Evolutionary conservation across 2,888 invertebrate genomes (phyloP).

Genomic region (Drosophila seclusa): DNA sequence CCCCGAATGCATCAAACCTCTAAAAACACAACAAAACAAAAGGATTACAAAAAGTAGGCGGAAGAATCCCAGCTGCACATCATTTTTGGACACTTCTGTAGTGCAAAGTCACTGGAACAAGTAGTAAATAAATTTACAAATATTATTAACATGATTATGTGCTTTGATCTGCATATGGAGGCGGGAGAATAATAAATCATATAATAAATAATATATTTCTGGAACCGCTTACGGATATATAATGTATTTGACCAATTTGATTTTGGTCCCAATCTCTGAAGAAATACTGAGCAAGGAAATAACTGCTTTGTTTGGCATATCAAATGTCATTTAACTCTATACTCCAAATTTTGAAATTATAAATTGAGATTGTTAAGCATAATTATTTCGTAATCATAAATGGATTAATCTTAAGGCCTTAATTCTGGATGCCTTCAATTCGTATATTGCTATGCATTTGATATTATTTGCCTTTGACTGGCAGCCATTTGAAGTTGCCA

Average conservation of each 20-base stretch:
- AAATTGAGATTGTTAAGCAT: not conserved
- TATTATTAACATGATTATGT: not conserved
- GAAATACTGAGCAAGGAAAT: not conserved
- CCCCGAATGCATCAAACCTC: slow-evolving; percentile 4
- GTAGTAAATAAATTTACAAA: not conserved
- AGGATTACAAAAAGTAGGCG: slow-evolving; percentile 16
- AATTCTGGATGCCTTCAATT: not conserved
- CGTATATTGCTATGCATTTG: not conserved
- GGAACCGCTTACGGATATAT: not conserved
- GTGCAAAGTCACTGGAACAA: not conserved
- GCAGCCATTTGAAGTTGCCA: slow-evolving; percentile 15
- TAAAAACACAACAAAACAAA: not conserved
- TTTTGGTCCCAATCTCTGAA: not conserved
- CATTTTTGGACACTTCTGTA: not conserved
- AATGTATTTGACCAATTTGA: not conserved
- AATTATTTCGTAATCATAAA: not conserved
- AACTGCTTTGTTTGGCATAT: no score
- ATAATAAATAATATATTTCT: not conserved
- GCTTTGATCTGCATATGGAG: not conserved
- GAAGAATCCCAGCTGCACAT: not conserved
- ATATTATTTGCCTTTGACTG: slow-evolving; percentile 15
- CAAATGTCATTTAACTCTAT: not conserved
- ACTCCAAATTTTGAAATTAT: not conserved
- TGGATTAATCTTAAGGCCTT: not conserved
- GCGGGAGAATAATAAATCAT: not conserved